These are phyloP conservation scores for Drosophila orosa DNA, from an alignment of 1,140 invertebrate genomes.

Conservation along the genomic window DNA sequence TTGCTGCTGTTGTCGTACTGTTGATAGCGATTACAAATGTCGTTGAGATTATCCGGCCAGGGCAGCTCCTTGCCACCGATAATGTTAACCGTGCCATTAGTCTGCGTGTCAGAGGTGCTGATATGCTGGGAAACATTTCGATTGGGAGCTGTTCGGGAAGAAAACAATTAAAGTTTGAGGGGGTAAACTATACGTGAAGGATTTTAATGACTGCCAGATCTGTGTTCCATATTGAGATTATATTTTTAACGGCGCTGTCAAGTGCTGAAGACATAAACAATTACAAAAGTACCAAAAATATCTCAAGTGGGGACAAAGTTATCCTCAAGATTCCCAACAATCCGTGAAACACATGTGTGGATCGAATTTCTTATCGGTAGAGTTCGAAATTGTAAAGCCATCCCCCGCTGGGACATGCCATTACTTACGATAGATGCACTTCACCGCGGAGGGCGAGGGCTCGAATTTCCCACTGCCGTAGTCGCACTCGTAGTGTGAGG, in stretches of 20 bases:
- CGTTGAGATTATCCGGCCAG: conserved; percentile 15
- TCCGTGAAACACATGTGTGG: background rate
- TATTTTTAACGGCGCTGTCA: background rate
- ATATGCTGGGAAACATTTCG: conserved; percentile 1
- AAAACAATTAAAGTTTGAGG: too few relatives aligned
- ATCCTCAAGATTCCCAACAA: background rate
- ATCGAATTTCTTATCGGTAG: conserved; percentile 6
- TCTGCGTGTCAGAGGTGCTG: conserved; percentile 17
- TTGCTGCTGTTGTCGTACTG: conserved; percentile 20
- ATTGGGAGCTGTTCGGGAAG: background rate
- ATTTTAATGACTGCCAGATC: background rate
- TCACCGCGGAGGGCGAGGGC: conserved; percentile 89
- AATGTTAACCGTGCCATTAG: conserved; percentile 14
- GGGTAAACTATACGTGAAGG: background rate
- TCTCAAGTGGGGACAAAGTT: background rate
- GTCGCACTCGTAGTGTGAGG: conserved; percentile 87
- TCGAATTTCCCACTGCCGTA: conserved; percentile 88
- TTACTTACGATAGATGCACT: conserved; percentile 88
- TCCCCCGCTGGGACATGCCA: background rate
- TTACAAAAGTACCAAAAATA: background rate
- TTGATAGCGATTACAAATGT: conserved; percentile 1
- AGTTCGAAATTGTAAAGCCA: background rate
- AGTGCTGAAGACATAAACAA: background rate
- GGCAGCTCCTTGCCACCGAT: conserved; percentile 1
- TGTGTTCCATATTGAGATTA: background rate